A percentile compares a stretch with the other conserved stretches of the same genome.
Evolutionary conservation across 2,797 vertebrate species (phyloP).

Genomic region (Argya squamiceps): DNA sequence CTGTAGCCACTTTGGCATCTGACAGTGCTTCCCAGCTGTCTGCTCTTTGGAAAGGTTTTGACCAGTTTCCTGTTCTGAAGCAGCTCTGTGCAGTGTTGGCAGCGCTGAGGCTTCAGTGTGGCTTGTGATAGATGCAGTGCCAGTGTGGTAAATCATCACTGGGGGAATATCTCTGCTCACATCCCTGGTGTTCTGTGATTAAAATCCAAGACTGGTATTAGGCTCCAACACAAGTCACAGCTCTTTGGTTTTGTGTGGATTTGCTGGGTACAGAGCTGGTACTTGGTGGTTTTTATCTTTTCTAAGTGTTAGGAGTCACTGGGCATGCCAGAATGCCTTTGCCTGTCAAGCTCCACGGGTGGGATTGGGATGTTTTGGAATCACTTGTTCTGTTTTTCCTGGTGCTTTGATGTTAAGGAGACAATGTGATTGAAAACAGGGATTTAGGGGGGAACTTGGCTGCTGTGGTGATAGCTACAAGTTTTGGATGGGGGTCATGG

Average conservation of each 20-base stretch:
- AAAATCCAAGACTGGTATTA: neutral
- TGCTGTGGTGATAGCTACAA: neutral
- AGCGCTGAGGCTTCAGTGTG: neutral
- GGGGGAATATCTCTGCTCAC: neutral
- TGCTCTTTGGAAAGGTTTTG: neutral
- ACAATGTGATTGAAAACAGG: rapidly evolving
- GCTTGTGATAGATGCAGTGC: neutral
- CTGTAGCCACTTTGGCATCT: neutral
- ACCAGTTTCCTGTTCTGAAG: neutral
- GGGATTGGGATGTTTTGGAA: neutral
- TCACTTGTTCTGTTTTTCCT: neutral
- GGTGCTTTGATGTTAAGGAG: rapidly evolving
- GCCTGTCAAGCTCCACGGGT: neutral
- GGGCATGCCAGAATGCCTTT: neutral
- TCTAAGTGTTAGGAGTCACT: neutral
- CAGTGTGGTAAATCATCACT: neutral
- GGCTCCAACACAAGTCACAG: neutral
- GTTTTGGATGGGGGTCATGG: rapidly evolving
- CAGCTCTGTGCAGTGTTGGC: neutral
- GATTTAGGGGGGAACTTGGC: neutral
- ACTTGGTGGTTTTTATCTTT: neutral
- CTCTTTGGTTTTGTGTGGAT: neutral
- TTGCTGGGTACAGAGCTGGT: neutral
- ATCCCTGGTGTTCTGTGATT: neutral
- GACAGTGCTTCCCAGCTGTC: neutral